A percentile compares a stretch with the other conserved stretches of the same genome.
Conservation (phyloP, 2,888 invertebrate genomes). For the Drosophila nigricruria region DNA sequence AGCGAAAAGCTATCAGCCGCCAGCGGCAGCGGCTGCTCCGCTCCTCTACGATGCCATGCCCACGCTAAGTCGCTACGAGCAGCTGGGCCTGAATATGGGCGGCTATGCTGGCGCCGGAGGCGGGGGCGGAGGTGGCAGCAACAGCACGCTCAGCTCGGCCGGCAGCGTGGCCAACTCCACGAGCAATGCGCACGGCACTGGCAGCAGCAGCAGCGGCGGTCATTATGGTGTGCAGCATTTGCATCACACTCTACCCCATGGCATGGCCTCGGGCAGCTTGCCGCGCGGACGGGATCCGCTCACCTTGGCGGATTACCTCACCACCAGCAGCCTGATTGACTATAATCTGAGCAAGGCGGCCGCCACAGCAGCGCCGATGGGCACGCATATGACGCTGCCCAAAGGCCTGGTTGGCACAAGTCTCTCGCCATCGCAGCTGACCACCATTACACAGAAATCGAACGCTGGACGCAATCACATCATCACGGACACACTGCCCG, state of each 20-base stretch:
- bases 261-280: conserved; percentile 56
- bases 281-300: conserved; percentile 79
- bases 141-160: conserved; percentile 53
- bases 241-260: conserved; percentile 82
- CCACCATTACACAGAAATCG: conserved; percentile 83
- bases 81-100: conserved; percentile 77
- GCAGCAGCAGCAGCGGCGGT: conserved; percentile 33
- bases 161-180: conserved; percentile 50
- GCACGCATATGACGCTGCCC: conserved; percentile 80
- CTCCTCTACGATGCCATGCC: conserved; percentile 84
- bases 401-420: conserved; percentile 72
- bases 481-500: conserved; percentile 93
- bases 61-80: conserved; percentile 82
- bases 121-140: conserved; percentile 57
- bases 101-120: conserved; percentile 64
- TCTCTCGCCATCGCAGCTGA: conserved; percentile 73
- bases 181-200: conserved; percentile 63
- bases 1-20: conserved; percentile 78
- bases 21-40: conserved; percentile 66
- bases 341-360: conserved; percentile 83
- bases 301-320: conserved; percentile 83
- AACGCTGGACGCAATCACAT: conserved; percentile 90
- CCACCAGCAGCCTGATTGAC: conserved; percentile 84
- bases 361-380: conserved; percentile 54
- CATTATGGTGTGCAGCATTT: conserved; percentile 64